A percentile compares a stretch with the other conserved stretches of the same genome.
These are phyloP conservation scores for Cassiopea andromeda DNA, from an alignment of 30 jellyfish, hydroid and myxozoan genomes.

Conservation along the genomic window DNA sequence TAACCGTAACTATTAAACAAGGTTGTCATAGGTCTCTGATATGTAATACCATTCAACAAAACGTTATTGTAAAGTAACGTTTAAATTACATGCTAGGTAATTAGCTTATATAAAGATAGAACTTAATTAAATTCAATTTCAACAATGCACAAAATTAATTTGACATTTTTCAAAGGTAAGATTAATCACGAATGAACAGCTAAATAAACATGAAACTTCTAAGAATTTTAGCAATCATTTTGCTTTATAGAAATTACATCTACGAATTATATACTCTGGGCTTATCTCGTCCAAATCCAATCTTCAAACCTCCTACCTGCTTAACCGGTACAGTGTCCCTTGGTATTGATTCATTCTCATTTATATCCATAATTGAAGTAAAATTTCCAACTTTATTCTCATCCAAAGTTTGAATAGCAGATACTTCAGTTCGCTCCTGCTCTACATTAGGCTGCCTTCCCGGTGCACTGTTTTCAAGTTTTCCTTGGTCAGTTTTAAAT, in stretches of 20 bases:
- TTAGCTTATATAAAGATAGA: too few relatives aligned
- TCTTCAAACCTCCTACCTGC: conserved; percentile 48
- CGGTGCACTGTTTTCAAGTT: not conserved
- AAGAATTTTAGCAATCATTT: not conserved
- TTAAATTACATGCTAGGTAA: too few relatives aligned
- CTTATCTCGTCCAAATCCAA: conserved; percentile 53
- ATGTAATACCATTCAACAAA: too few relatives aligned
- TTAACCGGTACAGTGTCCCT: conserved; percentile 56
- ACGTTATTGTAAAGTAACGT: too few relatives aligned
- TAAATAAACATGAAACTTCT: not conserved
- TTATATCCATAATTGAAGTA: conserved; percentile 34
- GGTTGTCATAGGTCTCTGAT: too few relatives aligned
- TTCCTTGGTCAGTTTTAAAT: not conserved
- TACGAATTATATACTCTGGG: conserved; percentile 25
- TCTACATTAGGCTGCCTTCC: not conserved
- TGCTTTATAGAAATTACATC: too few relatives aligned
- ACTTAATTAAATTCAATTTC: too few relatives aligned
- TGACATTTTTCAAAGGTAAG: too few relatives aligned
- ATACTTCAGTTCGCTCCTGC: not conserved
- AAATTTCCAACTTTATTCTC: conserved; percentile 14
- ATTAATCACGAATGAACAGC: too few relatives aligned
- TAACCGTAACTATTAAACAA: too few relatives aligned
- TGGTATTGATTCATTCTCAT: conserved; percentile 15
- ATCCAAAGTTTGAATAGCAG: not conserved
- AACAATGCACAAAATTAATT: too few relatives aligned